Evolutionary conservation across 2,797 vertebrate genomes (phyloP).

Genomic region (Nyctalus aviator): DNA sequence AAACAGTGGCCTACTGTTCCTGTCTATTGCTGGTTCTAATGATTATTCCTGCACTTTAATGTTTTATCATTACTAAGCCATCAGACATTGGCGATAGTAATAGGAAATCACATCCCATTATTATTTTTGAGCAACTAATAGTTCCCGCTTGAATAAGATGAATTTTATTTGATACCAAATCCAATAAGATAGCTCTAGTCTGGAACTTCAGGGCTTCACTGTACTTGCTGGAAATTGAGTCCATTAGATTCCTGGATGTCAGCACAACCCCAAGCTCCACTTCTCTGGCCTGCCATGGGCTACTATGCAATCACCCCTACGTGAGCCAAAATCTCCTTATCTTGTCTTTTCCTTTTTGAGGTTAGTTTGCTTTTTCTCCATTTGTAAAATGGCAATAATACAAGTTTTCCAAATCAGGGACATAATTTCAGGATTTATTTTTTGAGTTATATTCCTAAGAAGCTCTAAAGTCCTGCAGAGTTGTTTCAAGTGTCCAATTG

Average conservation of each 20-base stretch:
- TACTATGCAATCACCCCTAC: not conserved
- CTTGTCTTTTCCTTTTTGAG: not conserved
- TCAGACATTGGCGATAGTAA: constrained; percentile 15
- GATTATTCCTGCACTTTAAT: not conserved
- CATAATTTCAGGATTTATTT: constrained; percentile 13
- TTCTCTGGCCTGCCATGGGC: not conserved
- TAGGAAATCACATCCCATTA: constrained; percentile 36
- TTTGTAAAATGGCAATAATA: constrained; percentile 22
- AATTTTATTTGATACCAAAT: constrained; percentile 35
- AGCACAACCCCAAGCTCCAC: not conserved
- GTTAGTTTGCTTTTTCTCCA: constrained; percentile 22
- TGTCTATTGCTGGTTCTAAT: not conserved
- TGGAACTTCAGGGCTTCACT: not conserved
- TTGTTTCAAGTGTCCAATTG: not conserved
- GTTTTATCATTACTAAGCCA: constrained; percentile 50
- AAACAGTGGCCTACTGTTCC: not conserved
- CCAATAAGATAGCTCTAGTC: constrained; percentile 26
- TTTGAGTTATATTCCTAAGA: constrained; percentile 29
- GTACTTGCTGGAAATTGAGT: constrained; percentile 10
- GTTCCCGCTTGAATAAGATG: constrained; percentile 29
- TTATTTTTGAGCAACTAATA: constrained; percentile 61
- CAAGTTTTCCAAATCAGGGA: not conserved
- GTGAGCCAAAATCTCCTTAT: not conserved
- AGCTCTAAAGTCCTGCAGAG: constrained; percentile 6
- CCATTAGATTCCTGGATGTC: constrained; percentile 34